phyloP scores from a whole-genome alignment of 2,888 invertebrate species.

The Synergus japonicus region DNA sequence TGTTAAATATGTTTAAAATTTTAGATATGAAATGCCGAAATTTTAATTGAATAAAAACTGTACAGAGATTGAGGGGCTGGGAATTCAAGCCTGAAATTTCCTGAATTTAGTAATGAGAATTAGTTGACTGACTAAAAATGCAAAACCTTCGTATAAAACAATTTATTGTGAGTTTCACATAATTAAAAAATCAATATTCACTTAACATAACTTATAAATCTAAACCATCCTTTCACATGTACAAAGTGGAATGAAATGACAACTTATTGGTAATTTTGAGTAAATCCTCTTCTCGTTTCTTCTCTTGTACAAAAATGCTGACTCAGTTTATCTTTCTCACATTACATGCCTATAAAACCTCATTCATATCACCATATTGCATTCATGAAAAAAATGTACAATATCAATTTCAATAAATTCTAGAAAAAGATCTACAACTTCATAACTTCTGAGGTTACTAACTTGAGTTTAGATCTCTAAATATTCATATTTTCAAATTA shows the following conservation, averaged over 20 bases:
- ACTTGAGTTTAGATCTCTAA: conserved; percentile 42
- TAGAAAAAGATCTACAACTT: conserved; percentile 40
- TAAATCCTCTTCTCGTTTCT: not conserved
- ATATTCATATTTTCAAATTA: not conserved
- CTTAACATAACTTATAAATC: conserved; percentile 14
- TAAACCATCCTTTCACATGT: conserved; percentile 26
- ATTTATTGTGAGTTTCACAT: conserved; percentile 25
- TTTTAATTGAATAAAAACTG: too few relatives aligned
- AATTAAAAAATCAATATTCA: conserved; percentile 18
- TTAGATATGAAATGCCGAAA: too few relatives aligned
- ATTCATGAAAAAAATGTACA: conserved; percentile 43
- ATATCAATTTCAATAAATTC: conserved; percentile 36
- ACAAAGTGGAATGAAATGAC: conserved; percentile 21
- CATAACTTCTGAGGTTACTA: conserved; percentile 13
- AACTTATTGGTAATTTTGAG: not conserved
- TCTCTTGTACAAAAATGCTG: not conserved
- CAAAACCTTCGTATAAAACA: conserved; percentile 23
- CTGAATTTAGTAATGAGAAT: too few relatives aligned
- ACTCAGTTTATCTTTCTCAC: not conserved
- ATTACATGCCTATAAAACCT: conserved; percentile 43
- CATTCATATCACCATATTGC: conserved; percentile 36
- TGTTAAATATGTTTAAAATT: too few relatives aligned
- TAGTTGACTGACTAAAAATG: not conserved
- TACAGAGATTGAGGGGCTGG: too few relatives aligned
- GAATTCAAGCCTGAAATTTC: too few relatives aligned